These are phyloP conservation scores for Eremophila alpestris DNA, from an alignment of 2,797 vertebrate genomes.

Conservation along the genomic window DNA sequence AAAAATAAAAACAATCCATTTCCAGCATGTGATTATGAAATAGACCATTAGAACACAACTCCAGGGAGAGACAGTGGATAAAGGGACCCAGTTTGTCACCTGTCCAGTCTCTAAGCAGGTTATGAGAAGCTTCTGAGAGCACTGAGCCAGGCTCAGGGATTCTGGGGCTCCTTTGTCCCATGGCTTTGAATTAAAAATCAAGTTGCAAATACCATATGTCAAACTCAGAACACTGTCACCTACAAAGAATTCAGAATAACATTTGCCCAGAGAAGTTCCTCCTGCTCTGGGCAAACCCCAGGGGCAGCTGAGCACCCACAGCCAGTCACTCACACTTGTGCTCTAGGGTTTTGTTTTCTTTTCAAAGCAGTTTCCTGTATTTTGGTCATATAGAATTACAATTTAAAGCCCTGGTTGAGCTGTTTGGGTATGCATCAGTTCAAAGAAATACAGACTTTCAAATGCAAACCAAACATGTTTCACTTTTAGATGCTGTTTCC, in stretches of 20 bases:
- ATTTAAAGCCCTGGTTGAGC: neutral
- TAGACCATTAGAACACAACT: neutral
- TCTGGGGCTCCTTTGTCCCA: neutral
- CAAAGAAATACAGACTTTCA: neutral
- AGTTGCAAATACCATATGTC: neutral
- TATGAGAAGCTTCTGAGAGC: neutral
- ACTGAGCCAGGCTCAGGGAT: neutral
- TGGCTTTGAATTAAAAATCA: neutral
- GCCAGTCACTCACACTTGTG: neutral
- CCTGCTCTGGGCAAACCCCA: neutral
- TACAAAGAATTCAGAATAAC: neutral
- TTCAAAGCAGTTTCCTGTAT: neutral
- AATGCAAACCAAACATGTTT: neutral
- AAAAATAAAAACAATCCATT: neutral
- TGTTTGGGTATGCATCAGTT: neutral
- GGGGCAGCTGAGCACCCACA: neutral
- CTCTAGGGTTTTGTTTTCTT: neutral
- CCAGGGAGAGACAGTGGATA: neutral
- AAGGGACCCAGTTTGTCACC: neutral
- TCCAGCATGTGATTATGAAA: neutral
- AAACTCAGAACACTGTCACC: neutral
- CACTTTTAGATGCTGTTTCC: neutral
- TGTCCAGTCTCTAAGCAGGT: neutral
- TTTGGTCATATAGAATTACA: neutral
- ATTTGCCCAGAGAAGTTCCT: neutral